Conservation (phyloP, 2,797 vertebrate species). For the Myotis findleyi region DNA sequence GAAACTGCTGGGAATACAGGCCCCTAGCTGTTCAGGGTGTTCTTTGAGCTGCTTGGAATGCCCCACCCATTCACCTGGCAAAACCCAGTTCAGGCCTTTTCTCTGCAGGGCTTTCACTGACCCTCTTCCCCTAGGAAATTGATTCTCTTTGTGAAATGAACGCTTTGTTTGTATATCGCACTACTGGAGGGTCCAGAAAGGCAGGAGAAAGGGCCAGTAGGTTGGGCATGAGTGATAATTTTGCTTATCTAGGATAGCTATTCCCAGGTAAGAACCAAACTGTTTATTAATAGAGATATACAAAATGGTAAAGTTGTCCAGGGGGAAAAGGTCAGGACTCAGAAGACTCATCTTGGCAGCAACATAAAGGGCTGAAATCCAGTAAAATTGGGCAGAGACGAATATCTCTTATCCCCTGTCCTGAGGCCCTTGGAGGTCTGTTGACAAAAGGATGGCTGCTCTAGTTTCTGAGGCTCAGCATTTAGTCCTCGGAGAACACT, state of each 20-base stretch:
- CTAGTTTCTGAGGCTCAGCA: constrained; percentile 27
- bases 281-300: constrained; percentile 11
- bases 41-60: background rate
- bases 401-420: background rate
- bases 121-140: background rate
- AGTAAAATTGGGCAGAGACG: background rate
- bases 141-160: background rate
- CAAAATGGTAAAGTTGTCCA: background rate
- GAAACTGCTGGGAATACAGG: background rate
- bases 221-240: background rate
- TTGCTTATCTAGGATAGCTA: background rate
- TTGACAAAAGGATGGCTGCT: constrained; percentile 27
- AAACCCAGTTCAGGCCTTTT: constrained; percentile 10
- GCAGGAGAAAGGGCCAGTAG: background rate
- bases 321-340: background rate
- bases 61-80: background rate
- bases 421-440: background rate
- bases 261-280: background rate
- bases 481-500: constrained; percentile 25
- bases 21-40: background rate
- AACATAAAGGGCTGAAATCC: background rate
- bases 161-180: background rate
- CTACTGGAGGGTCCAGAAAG: background rate
- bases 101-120: background rate
- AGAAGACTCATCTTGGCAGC: background rate